Percentiles rank a stretch among this genome's conserved stretches.
Evolutionary conservation across 1,140 invertebrate genomes (phyloP).

Genomic region (Drosophila ercepeae): DNA sequence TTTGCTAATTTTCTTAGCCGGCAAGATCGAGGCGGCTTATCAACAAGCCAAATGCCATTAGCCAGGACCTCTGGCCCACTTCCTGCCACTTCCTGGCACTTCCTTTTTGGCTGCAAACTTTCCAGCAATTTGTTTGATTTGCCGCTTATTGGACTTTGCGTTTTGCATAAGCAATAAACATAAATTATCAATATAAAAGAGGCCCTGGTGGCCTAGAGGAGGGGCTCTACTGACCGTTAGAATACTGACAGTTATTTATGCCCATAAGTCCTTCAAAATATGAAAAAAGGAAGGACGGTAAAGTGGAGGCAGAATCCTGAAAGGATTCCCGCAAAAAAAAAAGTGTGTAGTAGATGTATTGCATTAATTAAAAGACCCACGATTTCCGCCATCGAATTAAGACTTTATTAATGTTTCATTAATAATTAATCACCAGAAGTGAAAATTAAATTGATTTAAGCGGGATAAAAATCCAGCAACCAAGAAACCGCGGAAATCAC

Average conservation of each 20-base stretch:
- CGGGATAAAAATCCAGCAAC: slow-evolving; percentile 9
- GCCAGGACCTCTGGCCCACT: slow-evolving; percentile 17
- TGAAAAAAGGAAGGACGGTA: not conserved
- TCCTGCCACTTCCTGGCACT: slow-evolving; percentile 9
- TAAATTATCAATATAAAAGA: slow-evolving; percentile 63
- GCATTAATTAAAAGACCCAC: not conserved
- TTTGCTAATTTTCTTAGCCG: slow-evolving; percentile 66
- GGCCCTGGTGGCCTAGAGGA: not conserved
- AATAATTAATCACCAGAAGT: not conserved
- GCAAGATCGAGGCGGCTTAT: slow-evolving; percentile 53
- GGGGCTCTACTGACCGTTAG: slow-evolving; percentile 1
- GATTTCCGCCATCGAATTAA: slow-evolving; percentile 2
- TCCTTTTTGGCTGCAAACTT: slow-evolving; percentile 43
- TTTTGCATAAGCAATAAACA: slow-evolving; percentile 81
- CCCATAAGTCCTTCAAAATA: slow-evolving; percentile 63
- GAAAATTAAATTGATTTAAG: slow-evolving; percentile 18
- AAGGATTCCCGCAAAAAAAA: not conserved
- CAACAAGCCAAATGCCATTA: slow-evolving; percentile 69
- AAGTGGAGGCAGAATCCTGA: slow-evolving; percentile 1
- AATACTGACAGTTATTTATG: slow-evolving; percentile 70
- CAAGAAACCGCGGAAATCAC: slow-evolving; percentile 17
- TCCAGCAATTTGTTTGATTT: slow-evolving; percentile 79
- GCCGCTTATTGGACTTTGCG: slow-evolving; percentile 72
- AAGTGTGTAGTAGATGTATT: not conserved
- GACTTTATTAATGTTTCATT: slow-evolving; percentile 24